Percentiles rank a stretch among this genome's conserved stretches.
These are phyloP conservation scores for Sebastes itinus DNA, from an alignment of 2,797 vertebrate species.

Conservation along the genomic window DNA sequence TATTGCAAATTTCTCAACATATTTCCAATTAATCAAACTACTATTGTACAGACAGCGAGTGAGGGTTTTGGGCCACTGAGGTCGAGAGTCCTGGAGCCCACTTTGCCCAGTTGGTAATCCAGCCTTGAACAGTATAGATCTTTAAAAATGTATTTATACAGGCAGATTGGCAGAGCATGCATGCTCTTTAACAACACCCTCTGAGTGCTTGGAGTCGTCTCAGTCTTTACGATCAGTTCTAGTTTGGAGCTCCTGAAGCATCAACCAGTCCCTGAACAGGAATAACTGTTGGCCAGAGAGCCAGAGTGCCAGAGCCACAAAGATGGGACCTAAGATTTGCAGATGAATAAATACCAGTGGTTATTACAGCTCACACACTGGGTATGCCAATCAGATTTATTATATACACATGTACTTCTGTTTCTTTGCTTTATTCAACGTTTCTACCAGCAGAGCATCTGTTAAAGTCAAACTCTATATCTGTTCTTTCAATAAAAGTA, in stretches of 20 bases:
- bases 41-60: no score
- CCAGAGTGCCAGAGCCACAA: no score
- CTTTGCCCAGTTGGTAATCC: no score
- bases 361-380: neutral
- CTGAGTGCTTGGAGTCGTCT: no score
- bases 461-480: neutral
- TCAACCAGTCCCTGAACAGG: neutral
- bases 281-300: neutral
- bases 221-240: neutral
- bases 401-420: neutral
- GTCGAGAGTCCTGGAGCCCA: no score
- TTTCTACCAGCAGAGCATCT: neutral
- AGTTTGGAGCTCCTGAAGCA: neutral
- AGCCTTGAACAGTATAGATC: no score
- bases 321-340: neutral
- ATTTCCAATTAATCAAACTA: no score
- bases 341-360: neutral
- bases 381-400: neutral
- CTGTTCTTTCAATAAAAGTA: slow-evolving; percentile 20
- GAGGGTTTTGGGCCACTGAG: no score
- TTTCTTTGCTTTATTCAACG: neutral
- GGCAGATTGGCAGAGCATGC: no score
- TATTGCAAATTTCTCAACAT: no score
- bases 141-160: no score
- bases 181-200: no score